These are phyloP conservation scores for Caranx melampygus DNA, from an alignment of 2,113 vertebrate species.

Conservation along the genomic window DNA sequence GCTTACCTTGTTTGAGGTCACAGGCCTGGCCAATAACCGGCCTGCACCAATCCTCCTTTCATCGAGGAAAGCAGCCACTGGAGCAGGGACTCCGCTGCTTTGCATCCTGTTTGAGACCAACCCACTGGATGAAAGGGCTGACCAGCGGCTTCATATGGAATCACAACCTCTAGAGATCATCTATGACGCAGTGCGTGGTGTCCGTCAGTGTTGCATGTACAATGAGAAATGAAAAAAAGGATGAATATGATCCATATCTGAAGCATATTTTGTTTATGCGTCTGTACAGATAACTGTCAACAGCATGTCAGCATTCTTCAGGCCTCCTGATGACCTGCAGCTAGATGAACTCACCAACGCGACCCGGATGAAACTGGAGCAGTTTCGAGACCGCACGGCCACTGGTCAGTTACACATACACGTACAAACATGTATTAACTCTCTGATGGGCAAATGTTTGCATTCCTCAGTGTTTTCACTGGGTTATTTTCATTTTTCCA, in stretches of 20 bases:
- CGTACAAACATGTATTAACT: not conserved
- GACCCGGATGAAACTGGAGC: conserved; percentile 96
- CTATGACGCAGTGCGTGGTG: conserved; percentile 93
- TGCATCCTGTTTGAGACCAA: conserved; percentile 95
- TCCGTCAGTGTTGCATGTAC: not conserved
- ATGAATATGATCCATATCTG: not conserved
- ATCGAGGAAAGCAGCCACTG: conserved; percentile 84
- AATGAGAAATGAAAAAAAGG: not conserved
- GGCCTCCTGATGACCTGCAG: conserved; percentile 91
- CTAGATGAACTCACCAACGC: conserved; percentile 93
- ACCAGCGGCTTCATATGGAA: conserved; percentile 91
- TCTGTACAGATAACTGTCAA: conserved; percentile 91
- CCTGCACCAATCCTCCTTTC: conserved; percentile 88
- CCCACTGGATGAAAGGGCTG: conserved; percentile 89
- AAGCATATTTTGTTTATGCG: conserved; percentile 3
- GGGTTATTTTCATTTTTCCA: not conserved
- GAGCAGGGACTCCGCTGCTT: conserved; percentile 85
- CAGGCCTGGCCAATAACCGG: conserved; percentile 83
- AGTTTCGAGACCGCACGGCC: conserved; percentile 95
- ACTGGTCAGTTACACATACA: conserved; percentile 86
- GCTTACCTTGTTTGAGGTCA: conserved; percentile 91
- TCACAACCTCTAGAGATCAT: conserved; percentile 96
- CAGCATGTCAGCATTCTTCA: conserved; percentile 92
- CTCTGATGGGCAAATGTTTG: conserved; percentile 23
- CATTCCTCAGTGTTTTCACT: conserved; percentile 11